Percentiles rank a stretch among this genome's conserved stretches.
These are phyloP conservation scores for Taeniopygia guttata DNA, from an alignment of 2,797 vertebrate genomes.

Conservation along the genomic window DNA sequence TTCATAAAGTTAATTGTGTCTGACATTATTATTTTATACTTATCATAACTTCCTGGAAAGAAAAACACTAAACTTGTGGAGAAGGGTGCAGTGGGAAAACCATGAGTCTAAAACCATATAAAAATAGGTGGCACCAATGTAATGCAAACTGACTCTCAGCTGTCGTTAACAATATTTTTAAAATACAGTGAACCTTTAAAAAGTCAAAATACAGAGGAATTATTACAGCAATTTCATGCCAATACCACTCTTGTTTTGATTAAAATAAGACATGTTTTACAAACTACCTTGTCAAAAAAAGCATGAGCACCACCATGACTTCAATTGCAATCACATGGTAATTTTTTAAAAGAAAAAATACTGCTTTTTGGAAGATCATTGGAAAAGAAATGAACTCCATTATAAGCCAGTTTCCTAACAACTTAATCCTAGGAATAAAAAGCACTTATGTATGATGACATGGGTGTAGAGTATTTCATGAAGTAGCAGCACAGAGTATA, in stretches of 20 bases:
- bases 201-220: not conserved
- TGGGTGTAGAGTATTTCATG: not conserved
- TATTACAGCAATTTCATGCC: not conserved
- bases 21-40: not conserved
- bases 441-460: fast-evolving
- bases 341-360: not conserved
- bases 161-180: not conserved
- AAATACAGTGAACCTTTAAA: not conserved
- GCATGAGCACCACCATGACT: not conserved
- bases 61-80: not conserved
- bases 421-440: not conserved
- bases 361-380: not conserved
- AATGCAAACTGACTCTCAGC: not conserved
- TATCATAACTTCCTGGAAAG: not conserved
- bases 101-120: not conserved
- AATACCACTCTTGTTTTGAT: not conserved
- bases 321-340: not conserved
- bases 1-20: not conserved
- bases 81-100: not conserved
- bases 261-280: not conserved
- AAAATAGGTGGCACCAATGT: not conserved
- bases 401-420: not conserved
- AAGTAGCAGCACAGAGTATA: not conserved
- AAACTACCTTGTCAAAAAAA: not conserved
- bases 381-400: not conserved